Conservation (phyloP, 2,888 invertebrate species). For the Siphonodentalium dalli region DNA sequence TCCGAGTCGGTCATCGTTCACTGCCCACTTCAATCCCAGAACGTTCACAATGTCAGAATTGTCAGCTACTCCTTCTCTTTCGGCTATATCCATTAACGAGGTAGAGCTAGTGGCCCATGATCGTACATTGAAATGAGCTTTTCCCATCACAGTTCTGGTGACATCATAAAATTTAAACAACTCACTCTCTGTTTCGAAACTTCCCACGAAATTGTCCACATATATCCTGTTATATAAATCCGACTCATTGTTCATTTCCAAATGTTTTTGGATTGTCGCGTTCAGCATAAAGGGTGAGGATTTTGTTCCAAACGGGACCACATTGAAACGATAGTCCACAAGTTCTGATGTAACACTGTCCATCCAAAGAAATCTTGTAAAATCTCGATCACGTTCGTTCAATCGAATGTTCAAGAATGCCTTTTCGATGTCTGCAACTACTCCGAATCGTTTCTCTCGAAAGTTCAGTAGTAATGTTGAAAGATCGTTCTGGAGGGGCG, state of each 20-base stretch:
- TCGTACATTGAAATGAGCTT: slow-evolving; percentile 21
- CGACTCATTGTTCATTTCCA: slow-evolving; percentile 4
- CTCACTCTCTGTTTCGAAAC: slow-evolving; percentile 6
- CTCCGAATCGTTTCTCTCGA: slow-evolving; percentile 13
- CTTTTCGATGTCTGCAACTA: slow-evolving; percentile 23
- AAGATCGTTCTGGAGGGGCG: slow-evolving; percentile 22
- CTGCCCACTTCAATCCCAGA: not conserved
- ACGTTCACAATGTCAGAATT: not conserved
- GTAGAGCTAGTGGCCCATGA: slow-evolving; percentile 20
- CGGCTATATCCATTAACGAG: not conserved
- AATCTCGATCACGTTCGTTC: slow-evolving; percentile 16
- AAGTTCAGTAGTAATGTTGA: slow-evolving; percentile 24
- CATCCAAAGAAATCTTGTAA: slow-evolving; percentile 26
- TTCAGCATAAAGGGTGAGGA: slow-evolving; percentile 24
- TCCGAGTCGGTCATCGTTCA: too few species aligned
- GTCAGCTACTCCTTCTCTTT: not conserved
- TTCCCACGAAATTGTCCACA: slow-evolving; percentile 24
- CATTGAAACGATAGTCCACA: slow-evolving; percentile 13
- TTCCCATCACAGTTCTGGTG: slow-evolving; percentile 6
- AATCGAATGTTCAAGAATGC: slow-evolving; percentile 21
- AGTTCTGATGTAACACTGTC: slow-evolving; percentile 15
- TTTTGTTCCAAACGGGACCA: slow-evolving; percentile 25
- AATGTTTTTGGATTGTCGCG: slow-evolving; percentile 23
- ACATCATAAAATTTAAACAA: slow-evolving; percentile 5
- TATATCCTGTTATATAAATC: slow-evolving; percentile 8